Percentiles rank a stretch among this genome's conserved stretches.
Conservation (phyloP, 2,113 vertebrate genomes). For the Eptesicus fuscus region DNA sequence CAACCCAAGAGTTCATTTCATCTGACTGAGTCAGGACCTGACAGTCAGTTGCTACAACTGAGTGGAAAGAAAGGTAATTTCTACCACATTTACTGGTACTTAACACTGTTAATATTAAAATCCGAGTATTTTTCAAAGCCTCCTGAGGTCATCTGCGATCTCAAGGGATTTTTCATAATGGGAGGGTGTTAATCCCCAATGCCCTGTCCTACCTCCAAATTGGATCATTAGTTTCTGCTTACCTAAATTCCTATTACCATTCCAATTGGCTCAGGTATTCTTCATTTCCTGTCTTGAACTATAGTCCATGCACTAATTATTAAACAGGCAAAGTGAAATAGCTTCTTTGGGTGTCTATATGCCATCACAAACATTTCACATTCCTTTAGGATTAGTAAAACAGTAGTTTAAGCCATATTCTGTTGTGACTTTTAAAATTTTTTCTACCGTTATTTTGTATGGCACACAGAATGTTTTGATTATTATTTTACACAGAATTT, state of each 20-base stretch:
- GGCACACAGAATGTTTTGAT: not conserved
- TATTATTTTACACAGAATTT: conserved; percentile 20
- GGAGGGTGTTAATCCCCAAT: conserved; percentile 32
- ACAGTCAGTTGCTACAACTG: not conserved
- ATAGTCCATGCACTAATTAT: not conserved
- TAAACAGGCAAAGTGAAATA: not conserved
- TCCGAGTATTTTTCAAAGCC: conserved; percentile 25
- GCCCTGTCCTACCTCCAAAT: conserved; percentile 22
- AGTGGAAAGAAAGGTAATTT: not conserved
- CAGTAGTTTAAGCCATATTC: not conserved
- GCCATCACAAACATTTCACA: not conserved
- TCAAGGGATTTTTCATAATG: conserved; percentile 32
- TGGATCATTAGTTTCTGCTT: conserved; percentile 33
- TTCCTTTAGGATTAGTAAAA: not conserved
- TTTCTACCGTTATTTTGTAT: conserved; percentile 11
- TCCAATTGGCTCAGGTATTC: not conserved
- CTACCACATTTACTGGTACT: not conserved
- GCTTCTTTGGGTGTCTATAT: not conserved
- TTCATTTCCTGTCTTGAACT: conserved; percentile 26
- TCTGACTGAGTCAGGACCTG: not conserved
- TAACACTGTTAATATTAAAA: conserved; percentile 3
- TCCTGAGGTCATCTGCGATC: conserved; percentile 28
- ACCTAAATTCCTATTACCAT: conserved; percentile 29
- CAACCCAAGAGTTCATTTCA: conserved; percentile 25
- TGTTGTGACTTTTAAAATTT: not conserved